Conservation (phyloP, 2,888 invertebrate species). For the Amitus sp. region DNA sequence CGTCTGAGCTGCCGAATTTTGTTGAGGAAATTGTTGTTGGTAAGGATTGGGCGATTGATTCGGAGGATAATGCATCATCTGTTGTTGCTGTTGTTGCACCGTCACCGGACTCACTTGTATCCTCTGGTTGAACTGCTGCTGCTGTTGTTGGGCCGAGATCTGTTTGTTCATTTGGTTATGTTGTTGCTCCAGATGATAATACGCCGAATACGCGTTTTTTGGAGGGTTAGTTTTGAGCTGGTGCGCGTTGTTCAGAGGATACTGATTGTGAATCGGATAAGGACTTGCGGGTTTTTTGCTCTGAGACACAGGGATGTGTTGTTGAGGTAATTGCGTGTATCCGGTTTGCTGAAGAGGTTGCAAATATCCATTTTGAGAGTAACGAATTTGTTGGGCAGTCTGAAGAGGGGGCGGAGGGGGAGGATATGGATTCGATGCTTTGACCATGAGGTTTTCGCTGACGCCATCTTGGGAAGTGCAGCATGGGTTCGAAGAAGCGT, state of each 20-base stretch:
- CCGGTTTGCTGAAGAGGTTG: slow-evolving; percentile 29
- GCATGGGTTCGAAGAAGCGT: slow-evolving; percentile 42
- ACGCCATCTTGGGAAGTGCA: slow-evolving; percentile 48
- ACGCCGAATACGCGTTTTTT: slow-evolving; percentile 54
- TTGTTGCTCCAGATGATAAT: slow-evolving; percentile 61
- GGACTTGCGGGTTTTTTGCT: slow-evolving; percentile 60
- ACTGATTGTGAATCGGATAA: slow-evolving; percentile 56
- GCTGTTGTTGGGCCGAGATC: slow-evolving; percentile 54
- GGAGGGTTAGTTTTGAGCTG: slow-evolving; percentile 43
- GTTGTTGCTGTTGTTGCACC: slow-evolving; percentile 57
- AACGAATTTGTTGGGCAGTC: slow-evolving; percentile 54
- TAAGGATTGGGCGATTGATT: slow-evolving; percentile 56
- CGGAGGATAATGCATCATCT: slow-evolving; percentile 45
- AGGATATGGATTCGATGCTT: slow-evolving; percentile 48
- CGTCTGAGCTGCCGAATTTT: slow-evolving; percentile 49
- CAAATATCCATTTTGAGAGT: slow-evolving; percentile 56
- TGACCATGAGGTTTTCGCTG: slow-evolving; percentile 46
- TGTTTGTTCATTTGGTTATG: slow-evolving; percentile 64
- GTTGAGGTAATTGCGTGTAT: slow-evolving; percentile 56
- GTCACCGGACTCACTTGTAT: slow-evolving; percentile 58
- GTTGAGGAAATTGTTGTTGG: slow-evolving; percentile 53
- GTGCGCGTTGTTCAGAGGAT: slow-evolving; percentile 56
- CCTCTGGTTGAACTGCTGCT: slow-evolving; percentile 54
- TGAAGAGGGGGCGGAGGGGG: no score
- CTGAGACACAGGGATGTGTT: slow-evolving; percentile 52